phyloP scores from a whole-genome alignment of 2,888 invertebrate species.

The Sclerodermus sp. region DNA sequence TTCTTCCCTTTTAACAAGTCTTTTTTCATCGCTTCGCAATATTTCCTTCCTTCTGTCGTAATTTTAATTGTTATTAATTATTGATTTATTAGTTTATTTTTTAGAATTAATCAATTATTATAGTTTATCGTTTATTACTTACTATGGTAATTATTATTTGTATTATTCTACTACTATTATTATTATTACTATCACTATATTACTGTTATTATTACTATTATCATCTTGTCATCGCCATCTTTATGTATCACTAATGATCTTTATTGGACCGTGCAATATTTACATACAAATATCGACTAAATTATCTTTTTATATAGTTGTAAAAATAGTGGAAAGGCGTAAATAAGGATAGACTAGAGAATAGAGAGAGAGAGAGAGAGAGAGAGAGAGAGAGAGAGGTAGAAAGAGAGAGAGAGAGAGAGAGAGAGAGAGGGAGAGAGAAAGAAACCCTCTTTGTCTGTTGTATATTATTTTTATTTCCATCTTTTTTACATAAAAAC shows the following conservation, averaged over 20 bases:
- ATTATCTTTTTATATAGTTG: conserved; percentile 43
- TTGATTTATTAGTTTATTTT: conserved; percentile 30
- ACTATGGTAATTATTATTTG: conserved; percentile 19
- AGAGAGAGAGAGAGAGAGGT: conserved; percentile 20
- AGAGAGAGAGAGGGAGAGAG: conserved; percentile 6
- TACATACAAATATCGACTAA: conserved; percentile 47
- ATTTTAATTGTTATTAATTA: not conserved
- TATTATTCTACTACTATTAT: conserved; percentile 6
- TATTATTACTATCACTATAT: conserved; percentile 9
- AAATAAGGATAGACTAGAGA: conserved; percentile 17
- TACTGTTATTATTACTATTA: too few species aligned
- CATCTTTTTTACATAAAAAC: conserved; percentile 55
- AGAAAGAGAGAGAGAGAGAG: conserved; percentile 3
- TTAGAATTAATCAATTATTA: conserved; percentile 16
- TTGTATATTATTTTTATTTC: conserved; percentile 57
- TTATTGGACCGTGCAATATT: conserved; percentile 52
- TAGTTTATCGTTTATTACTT: conserved; percentile 15
- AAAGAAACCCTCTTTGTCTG: conserved; percentile 44
- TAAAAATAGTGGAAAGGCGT: conserved; percentile 10
- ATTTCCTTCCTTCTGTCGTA: too few species aligned
- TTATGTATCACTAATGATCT: conserved; percentile 36
- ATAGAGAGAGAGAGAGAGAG: conserved; percentile 8
- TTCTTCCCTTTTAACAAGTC: too few species aligned
- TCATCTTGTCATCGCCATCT: too few species aligned
- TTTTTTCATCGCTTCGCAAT: too few species aligned